phyloP scores from a whole-genome alignment of 2,113 vertebrate species.

The Anthoscopus minutus region DNA sequence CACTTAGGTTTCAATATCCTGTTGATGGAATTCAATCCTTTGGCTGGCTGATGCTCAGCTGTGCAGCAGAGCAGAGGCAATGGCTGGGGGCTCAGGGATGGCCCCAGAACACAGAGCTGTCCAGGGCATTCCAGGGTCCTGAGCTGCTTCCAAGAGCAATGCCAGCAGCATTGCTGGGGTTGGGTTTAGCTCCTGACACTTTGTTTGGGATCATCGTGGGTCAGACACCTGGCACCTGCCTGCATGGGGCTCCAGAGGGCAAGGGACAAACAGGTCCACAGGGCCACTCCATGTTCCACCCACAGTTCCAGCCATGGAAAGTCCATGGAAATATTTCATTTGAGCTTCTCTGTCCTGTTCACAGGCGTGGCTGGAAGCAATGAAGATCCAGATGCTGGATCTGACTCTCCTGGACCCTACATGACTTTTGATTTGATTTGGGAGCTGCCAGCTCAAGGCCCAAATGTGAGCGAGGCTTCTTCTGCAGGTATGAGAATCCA shows the following conservation, averaged over 20 bases:
- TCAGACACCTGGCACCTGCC: background rate
- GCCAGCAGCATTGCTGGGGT: background rate
- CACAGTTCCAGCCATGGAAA: background rate
- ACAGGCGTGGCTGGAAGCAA: background rate
- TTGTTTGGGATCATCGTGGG: background rate
- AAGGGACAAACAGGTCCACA: background rate
- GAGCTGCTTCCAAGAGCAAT: background rate
- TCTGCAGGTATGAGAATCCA: background rate
- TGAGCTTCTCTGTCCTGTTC: background rate
- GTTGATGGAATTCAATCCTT: accelerated
- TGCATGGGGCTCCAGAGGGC: background rate
- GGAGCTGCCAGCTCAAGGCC: background rate
- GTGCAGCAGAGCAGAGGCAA: background rate
- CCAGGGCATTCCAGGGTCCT: background rate
- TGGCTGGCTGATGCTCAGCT: background rate
- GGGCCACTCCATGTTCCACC: background rate
- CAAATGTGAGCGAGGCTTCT: background rate
- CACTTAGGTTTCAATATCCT: background rate
- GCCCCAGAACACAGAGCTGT: accelerated
- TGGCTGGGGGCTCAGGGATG: background rate
- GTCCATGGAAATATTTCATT: background rate
- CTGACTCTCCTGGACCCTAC: background rate
- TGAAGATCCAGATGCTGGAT: background rate
- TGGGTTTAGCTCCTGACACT: background rate
- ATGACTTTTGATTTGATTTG: background rate